Evolutionary conservation across 2,888 invertebrate genomes (phyloP), one percentile per base, ranked within the genome.

Genomic region (Nomada fucata): DNA sequence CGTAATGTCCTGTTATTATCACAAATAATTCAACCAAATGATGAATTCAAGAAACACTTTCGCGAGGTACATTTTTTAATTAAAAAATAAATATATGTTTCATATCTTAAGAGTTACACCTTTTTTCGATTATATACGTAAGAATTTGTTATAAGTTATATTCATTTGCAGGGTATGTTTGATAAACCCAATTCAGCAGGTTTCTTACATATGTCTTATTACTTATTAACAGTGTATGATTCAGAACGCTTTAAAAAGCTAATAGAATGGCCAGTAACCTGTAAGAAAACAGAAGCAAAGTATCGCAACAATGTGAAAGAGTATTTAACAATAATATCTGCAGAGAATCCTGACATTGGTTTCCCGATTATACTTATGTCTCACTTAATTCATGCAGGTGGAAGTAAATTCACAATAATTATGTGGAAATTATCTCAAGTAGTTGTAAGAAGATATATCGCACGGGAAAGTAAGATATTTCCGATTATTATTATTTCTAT

Each of bases 141-240:
- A 29, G 61, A 29, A 36, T 20, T 64, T n/a, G 29, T 23, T 20
- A 47, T 52, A 29, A 42, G 36, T 23, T 29, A 60, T 44, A 44
- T 70, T 44, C 68, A 47, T 60, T 79, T 87, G 73, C 82, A 93
- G 93, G 91, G 91, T 63, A 93, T 93, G 93, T 93, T 93, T 71
- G 90, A 92, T 20, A 93, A 92, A 68, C 93, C 93, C 0, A 93
- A 93, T 63, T 91, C 93, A 10, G 29, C 86, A 3, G 93, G 93
- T 50, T 93, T 93, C 61, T 84, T 93, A 53, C 89, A 92, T 3
- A 86, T 91, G 2, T 91, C 92, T 0, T 88, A 91, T 57, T 93
- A 92, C 85, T 84, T 93, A 20, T 81, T 93, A 47, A 90, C 85
- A 15, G 88, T 92, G 80, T 91, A 92, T 53, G 90, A 93, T 74